These are phyloP conservation scores for Stegostoma tigrinum DNA, from an alignment of 2,113 vertebrate species.

Conservation along the genomic window DNA sequence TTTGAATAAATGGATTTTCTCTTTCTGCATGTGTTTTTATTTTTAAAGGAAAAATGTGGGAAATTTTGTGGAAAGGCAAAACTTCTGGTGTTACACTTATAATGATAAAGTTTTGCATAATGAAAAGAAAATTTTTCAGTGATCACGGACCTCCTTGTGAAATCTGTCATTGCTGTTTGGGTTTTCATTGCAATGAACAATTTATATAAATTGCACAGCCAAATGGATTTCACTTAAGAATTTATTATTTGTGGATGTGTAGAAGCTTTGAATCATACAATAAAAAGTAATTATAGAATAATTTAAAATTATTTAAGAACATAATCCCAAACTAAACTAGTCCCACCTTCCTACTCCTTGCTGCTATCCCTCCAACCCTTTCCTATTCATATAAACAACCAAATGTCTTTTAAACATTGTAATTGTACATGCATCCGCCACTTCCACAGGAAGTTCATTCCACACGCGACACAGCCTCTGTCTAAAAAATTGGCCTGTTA, in stretches of 20 bases:
- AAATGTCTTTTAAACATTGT: no score
- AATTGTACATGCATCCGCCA: no score
- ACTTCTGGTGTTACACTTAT: background rate
- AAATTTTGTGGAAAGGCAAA: background rate
- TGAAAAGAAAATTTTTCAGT: background rate
- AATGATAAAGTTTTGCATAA: background rate
- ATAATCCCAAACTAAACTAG: no score
- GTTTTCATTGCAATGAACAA: background rate
- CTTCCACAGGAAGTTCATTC: no score
- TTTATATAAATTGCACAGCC: background rate
- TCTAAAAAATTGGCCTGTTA: no score
- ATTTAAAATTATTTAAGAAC: background rate
- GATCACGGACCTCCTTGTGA: background rate
- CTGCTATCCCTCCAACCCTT: no score
- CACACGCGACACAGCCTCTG: no score
- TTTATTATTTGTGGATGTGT: background rate
- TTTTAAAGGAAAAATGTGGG: background rate
- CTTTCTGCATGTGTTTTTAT: background rate
- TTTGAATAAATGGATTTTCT: slow-evolving; percentile 18
- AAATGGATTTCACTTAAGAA: background rate
- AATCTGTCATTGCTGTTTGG: background rate
- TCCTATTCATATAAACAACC: no score
- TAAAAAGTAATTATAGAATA: background rate
- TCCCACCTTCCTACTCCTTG: no score
- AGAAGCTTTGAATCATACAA: background rate